Base-by-base conservation (phyloP, 2,888 invertebrate species). In the Stenolophus ochropezus region DNA sequence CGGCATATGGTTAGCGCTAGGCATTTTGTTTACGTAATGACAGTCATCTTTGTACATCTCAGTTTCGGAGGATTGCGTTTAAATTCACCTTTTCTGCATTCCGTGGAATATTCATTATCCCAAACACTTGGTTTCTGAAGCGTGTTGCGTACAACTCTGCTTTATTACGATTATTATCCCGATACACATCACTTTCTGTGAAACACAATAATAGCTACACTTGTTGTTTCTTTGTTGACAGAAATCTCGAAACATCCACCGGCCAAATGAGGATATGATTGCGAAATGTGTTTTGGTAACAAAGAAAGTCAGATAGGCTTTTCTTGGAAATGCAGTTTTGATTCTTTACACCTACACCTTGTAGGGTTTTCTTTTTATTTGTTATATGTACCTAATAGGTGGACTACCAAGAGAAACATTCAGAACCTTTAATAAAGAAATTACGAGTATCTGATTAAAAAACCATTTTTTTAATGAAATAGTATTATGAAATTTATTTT, bases 41-140 rank as follows among this genome's bases (percentile, higher is more conserved):
- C 65, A 69, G 65, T 69, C 65, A 69, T 69, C 65, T 69, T 69
- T 16, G 33, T 42, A 69, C 65, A 69, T 69, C 65, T 69, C 33
- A 69, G 65, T 69, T 69, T 69, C 33, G 65, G 65, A 69, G 33
- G 65, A 33, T 11, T 27, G 6, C 27, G 33, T 69, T 69, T 33
- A 69, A 69, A 69, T 69, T 65, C 6, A 6, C 27, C 27, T 25
- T 4, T 69, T 69, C 27, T 69, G 18, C 21, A 61, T 61, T 61
- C 14, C 11, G 5, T 14, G 14, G 61, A 27, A 61, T 69, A 69
- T 69, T 69, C 65, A 27, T 69, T 69, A 69, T 33, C 65, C 65
- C 65, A 33, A 33, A 33, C 11, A 69, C 58, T 11, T 25, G 5
- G 58, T 58, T 69, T 27, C 16, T 65, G 27, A 1, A 69, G 42